Evolutionary conservation across 2,113 vertebrate genomes (phyloP).

Genomic region (Aspiorhynchus laticeps): DNA sequence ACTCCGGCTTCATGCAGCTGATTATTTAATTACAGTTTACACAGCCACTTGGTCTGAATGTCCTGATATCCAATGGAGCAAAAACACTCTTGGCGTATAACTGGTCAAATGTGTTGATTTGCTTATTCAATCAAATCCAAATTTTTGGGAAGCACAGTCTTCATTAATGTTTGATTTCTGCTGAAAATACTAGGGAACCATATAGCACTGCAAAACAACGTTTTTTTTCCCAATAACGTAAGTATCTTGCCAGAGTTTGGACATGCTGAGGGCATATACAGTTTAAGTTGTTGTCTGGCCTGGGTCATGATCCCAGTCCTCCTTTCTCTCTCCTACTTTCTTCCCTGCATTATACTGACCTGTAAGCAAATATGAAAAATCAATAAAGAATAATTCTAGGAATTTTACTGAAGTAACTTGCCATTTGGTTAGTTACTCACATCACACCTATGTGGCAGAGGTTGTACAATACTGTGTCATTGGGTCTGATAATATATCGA

Average conservation of each 20-base stretch:
- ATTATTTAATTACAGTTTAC: conserved; percentile 47
- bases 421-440: neutral
- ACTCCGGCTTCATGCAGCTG: conserved; percentile 21
- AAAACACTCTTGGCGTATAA: no score
- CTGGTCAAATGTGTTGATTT: neutral
- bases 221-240: neutral
- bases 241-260: neutral
- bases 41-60: conserved; percentile 9
- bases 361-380: neutral
- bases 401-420: neutral
- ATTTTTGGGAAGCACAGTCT: neutral
- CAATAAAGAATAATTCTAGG: neutral
- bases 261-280: neutral
- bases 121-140: neutral
- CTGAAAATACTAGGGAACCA: neutral
- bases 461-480: neutral
- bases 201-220: neutral
- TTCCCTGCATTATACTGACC: neutral
- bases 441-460: neutral
- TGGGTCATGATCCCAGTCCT: neutral
- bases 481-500: neutral
- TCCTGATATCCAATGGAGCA: conserved; percentile 4
- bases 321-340: neutral
- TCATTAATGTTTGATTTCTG: neutral
- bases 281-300: neutral